Evolutionary conservation across 2,797 vertebrate species (phyloP).

Genomic region (Lophotriccus pileatus): DNA sequence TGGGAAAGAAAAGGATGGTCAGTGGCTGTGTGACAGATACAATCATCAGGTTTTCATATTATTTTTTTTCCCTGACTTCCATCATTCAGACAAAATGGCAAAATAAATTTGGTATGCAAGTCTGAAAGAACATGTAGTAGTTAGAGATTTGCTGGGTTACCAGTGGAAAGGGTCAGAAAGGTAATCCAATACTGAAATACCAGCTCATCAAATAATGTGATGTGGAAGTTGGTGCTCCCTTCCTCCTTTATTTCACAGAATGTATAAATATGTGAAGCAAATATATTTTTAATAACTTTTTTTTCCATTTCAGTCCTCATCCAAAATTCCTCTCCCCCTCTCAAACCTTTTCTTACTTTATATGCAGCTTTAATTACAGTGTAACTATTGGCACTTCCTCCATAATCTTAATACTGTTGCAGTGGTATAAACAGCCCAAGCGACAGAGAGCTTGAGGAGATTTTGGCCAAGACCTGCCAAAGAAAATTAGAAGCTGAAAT

Average conservation of each 20-base stretch:
- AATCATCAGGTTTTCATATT: background rate
- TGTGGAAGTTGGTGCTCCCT: fast-evolving
- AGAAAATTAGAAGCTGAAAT: background rate
- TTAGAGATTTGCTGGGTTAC: background rate
- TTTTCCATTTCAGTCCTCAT: background rate
- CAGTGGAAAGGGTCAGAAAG: background rate
- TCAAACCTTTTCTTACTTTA: background rate
- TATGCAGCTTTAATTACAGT: background rate
- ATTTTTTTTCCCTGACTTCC: background rate
- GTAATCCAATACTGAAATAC: background rate
- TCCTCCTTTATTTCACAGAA: background rate
- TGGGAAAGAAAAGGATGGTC: background rate
- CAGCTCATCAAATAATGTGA: background rate
- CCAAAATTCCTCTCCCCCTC: background rate
- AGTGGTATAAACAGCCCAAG: background rate
- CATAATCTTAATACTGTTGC: background rate
- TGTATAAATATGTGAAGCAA: background rate
- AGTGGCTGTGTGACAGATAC: background rate
- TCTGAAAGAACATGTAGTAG: background rate
- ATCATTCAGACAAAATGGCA: background rate
- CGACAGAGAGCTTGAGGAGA: background rate
- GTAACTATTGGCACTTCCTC: background rate
- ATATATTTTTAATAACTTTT: no score
- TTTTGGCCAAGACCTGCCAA: background rate
- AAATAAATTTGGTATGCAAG: background rate